phyloP scores from a whole-genome alignment of 2,113 vertebrate species.

The Periophthalmus modestus region DNA sequence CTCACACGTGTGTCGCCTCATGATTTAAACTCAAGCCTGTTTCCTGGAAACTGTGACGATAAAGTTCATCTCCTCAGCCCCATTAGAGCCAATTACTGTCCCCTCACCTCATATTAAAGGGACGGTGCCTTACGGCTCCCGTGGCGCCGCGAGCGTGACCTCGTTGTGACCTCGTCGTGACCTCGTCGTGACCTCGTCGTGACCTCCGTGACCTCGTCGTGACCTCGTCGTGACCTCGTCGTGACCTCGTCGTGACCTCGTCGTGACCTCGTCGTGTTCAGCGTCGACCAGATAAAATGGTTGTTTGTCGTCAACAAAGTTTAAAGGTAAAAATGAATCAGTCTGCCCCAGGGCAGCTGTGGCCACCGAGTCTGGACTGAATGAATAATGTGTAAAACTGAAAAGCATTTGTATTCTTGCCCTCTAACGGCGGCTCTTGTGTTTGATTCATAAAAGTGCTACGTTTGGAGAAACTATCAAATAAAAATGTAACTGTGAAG shows the following conservation, averaged over 20 bases:
- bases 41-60: not conserved
- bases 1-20: constrained; percentile 15
- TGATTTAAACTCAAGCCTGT: not conserved
- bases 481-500: too few species aligned
- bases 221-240: not conserved
- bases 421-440: too few species aligned
- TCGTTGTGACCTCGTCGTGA: too few species aligned
- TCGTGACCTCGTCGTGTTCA: not conserved
- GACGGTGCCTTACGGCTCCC: constrained; percentile 14
- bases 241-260: not conserved
- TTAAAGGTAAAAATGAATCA: not conserved
- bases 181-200: not conserved
- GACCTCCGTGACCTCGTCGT: too few species aligned
- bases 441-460: too few species aligned
- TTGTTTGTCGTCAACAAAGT: not conserved
- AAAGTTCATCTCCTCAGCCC: constrained; percentile 29
- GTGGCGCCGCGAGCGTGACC: too few species aligned
- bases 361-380: too few species aligned
- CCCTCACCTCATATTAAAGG: not conserved
- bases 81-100: constrained; percentile 22
- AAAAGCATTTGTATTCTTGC: too few species aligned
- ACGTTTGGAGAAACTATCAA: too few species aligned
- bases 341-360: too few species aligned
- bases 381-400: too few species aligned
- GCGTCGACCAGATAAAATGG: not conserved